A percentile compares a stretch with the other conserved stretches of the same genome.
phyloP scores from a whole-genome alignment of 2,888 invertebrate species.

The Plagodis pulveraria region DNA sequence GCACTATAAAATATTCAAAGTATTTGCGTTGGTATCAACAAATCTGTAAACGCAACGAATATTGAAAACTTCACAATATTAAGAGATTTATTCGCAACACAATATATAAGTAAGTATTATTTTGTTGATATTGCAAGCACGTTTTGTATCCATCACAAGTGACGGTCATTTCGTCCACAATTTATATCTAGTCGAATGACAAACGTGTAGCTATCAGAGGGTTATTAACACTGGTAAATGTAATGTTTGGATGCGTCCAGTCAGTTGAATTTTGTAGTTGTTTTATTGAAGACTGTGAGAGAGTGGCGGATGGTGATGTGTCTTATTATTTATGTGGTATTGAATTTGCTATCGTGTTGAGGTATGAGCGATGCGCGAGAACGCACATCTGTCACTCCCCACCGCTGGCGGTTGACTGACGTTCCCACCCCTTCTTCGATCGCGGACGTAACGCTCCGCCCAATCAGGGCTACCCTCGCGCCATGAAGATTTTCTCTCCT shows the following conservation, averaged over 20 bases:
- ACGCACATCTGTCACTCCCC: constrained; percentile 79
- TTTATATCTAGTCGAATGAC: constrained; percentile 45
- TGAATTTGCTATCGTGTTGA: constrained; percentile 75
- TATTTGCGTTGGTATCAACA: constrained; percentile 21
- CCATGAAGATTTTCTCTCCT: constrained; percentile 18
- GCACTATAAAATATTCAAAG: constrained; percentile 26
- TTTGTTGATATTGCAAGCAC: constrained; percentile 27
- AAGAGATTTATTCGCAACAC: constrained; percentile 26
- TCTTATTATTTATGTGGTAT: constrained; percentile 55
- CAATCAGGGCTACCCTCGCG: constrained; percentile 43
- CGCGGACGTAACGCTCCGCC: constrained; percentile 54
- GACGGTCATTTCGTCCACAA: constrained; percentile 34
- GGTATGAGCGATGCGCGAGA: constrained; percentile 69
- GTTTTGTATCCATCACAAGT: constrained; percentile 24
- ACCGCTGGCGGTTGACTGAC: constrained; percentile 67
- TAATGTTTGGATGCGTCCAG: constrained; percentile 51
- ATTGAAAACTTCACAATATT: constrained; percentile 24
- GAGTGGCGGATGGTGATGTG: constrained; percentile 11
- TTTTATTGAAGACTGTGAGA: constrained; percentile 41
- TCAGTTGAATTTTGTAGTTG: constrained; percentile 36
- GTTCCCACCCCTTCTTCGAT: constrained; percentile 57
- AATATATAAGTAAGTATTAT: constrained; percentile 22
- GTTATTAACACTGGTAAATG: constrained; percentile 50
- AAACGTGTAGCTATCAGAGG: constrained; percentile 37
- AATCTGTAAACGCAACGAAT: constrained; percentile 12